Evolutionary conservation across 2,888 invertebrate genomes (phyloP), one percentile per base, ranked within the genome.

Genomic region (Psylliodes chrysocephalus): DNA sequence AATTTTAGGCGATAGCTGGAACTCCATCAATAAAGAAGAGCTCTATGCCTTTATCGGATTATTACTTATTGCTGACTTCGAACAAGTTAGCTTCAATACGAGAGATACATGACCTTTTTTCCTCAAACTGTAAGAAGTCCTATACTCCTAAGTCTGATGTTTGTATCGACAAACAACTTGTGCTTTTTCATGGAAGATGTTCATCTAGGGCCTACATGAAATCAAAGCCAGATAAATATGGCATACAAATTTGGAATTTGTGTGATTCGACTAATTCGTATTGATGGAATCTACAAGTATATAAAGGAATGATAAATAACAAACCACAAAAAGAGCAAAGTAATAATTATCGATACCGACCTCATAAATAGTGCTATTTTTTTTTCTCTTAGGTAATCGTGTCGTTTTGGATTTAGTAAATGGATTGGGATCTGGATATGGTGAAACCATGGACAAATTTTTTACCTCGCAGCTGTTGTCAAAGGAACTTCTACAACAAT

Each of bases 241-340:
- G 46, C 46, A 46, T 46, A 22, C 18, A 4, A 46, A 46, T 46
- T 46, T 22, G 46, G 22, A 22, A 4, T 3, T 46, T 46, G 46
- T 19, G 46, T 46, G 22, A 19, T 19, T 46, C 46, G 46, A 46
- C 18, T 46, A 46, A 46, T 46, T 19, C 46, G 10, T 46, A 46
- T 22, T 46, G 46, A 1, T 46, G 46, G 7, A 46, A 22, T 46
- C 46, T 46, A 46, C 22, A 5, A 5, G 7, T 25, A 7, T 3
- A 7, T 7, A 25, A 3, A 25, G 25, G 25, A 25, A 25, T 46
- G 7, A 7, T 8, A 46, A 46, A 46, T 22, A 46, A 46, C 1
- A 46, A 19, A 46, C 19, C 46, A 22, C 19, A 19, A 46, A 46
- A 22, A 46, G 8, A 46, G 22, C 46, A 46, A 46, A 22, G 22